Percentiles rank a stretch among this genome's conserved stretches.
These are phyloP conservation scores for Apis laboriosa DNA, from an alignment of 1,140 invertebrate species.

Conservation along the genomic window DNA sequence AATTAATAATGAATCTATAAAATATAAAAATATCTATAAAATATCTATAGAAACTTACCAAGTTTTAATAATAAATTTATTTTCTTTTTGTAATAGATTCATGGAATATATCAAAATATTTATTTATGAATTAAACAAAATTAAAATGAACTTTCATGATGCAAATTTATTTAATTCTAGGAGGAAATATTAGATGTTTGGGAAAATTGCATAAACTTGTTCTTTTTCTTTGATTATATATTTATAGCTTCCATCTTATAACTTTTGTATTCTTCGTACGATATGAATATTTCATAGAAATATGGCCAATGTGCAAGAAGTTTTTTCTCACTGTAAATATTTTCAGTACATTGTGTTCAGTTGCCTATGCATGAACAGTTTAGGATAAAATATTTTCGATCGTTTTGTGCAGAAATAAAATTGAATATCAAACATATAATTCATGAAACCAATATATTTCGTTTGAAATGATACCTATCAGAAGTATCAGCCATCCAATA, in stretches of 20 bases:
- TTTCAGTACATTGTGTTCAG: not conserved
- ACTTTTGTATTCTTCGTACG: not conserved
- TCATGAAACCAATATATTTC: not conserved
- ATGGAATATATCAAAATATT: too few relatives aligned
- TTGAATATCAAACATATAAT: not conserved
- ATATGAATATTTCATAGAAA: slow-evolving; percentile 22
- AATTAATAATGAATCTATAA: too few relatives aligned
- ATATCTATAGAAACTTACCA: too few relatives aligned
- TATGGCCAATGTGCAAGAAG: not conserved
- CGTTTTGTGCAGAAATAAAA: not conserved
- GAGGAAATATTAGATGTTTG: not conserved
- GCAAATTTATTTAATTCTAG: not conserved
- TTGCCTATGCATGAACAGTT: not conserved
- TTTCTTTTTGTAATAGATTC: too few relatives aligned
- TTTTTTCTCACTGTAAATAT: not conserved
- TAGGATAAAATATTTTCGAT: too few relatives aligned
- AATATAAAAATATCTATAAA: too few relatives aligned
- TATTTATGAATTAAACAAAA: too few relatives aligned
- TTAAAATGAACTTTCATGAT: not conserved
- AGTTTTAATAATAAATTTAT: too few relatives aligned
- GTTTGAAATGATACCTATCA: slow-evolving; percentile 8
- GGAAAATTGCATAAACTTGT: not conserved
- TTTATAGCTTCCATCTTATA: not conserved
- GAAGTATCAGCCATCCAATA: slow-evolving; percentile 19
- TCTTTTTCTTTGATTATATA: slow-evolving; percentile 8